Conservation (phyloP, 2,113 vertebrate genomes). For the Noctilio leporinus region DNA sequence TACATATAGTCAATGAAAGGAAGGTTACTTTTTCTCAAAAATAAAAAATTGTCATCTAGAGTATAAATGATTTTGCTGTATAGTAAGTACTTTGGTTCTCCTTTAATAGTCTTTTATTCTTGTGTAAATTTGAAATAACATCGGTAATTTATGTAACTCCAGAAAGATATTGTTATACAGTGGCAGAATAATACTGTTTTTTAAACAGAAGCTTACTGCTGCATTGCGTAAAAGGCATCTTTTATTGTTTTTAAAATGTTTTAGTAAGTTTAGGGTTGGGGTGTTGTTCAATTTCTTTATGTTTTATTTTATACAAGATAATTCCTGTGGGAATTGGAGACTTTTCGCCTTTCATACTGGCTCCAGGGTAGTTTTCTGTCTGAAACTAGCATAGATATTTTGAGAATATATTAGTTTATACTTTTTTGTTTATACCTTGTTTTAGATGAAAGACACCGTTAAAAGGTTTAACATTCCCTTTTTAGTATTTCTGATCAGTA, state of each 20-base stretch:
- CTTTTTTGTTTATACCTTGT: neutral
- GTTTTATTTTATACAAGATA: neutral
- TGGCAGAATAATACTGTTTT: neutral
- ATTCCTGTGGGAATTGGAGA: neutral
- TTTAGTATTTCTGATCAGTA: neutral
- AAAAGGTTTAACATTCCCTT: neutral
- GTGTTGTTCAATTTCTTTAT: neutral
- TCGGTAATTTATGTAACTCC: neutral
- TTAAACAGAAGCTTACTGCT: neutral
- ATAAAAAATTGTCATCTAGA: neutral
- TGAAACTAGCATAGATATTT: neutral
- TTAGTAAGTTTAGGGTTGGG: neutral
- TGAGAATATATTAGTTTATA: neutral
- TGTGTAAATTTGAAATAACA: slow-evolving; percentile 6
- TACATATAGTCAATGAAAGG: neutral
- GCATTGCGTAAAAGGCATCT: neutral
- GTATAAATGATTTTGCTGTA: neutral
- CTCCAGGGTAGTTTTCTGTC: neutral
- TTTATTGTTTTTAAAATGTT: neutral
- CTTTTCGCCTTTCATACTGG: neutral
- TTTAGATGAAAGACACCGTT: neutral
- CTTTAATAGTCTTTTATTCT: neutral
- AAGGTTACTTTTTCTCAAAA: neutral
- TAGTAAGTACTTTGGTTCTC: neutral
- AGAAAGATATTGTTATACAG: neutral